Base-by-base conservation (phyloP, 2,797 vertebrate genomes). In the Falco rusticolus region DNA sequence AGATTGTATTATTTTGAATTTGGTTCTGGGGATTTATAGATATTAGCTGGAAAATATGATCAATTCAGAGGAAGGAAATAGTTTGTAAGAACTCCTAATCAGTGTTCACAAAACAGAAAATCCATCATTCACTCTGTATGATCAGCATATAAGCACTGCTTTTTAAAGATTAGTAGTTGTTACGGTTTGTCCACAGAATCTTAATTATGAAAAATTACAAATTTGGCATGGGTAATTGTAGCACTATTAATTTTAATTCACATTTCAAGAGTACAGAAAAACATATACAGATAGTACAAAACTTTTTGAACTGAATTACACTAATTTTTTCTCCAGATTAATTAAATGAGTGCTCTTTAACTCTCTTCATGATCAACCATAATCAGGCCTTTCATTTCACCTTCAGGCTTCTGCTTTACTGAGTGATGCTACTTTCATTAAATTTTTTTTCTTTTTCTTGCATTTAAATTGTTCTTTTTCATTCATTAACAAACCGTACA, bases 321-420 rank as follows among this genome's bases (percentile, higher is more conserved):
- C 47, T 72, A 45, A 6, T 82, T 94, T 95, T 51, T 79, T 6
- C 47, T 88, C 47, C 74, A 80, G 56, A 92, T 88, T 95, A 89
- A 93, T 66, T 92, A 93, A 92, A 92, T 82, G 70, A 90, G n/a
- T 66, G 75, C 48, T 95, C 77, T 90, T 82, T 91, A 94, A 89
- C 77, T 90, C 66, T 94, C 76, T 81, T 84, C 7, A 3, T 93
- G 88, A 82, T 91, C 90, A 84, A 1, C 80, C 18, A 20, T 89
- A 70, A 70, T 91, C 87, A 95, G 43, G 77, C 57, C 90, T 90
- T 94, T 87, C 28, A 68, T 95, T 94, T 96, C 84, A 93, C 31
- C 56, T 90, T 79, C 87, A 96, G 83, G 86, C 66, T 90, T 57
- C 41, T 53, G 66, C 64, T 66, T 90, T 84, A 45, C 70, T 76